phyloP scores from a whole-genome alignment of 2,113 vertebrate genomes.

The Taxidea taxus region DNA sequence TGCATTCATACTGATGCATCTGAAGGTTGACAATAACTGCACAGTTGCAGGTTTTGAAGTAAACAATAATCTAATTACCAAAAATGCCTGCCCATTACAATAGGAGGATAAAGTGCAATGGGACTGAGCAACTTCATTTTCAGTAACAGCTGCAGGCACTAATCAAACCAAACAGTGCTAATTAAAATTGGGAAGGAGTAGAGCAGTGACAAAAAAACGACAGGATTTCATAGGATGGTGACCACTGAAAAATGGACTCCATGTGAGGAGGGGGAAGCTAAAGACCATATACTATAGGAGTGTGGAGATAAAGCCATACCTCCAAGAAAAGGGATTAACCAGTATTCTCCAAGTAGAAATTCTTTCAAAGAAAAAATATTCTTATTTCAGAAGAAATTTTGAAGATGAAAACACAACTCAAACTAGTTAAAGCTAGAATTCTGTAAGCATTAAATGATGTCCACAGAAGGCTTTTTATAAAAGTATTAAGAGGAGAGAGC shows the following conservation, averaged over 20 bases:
- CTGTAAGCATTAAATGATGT: background rate
- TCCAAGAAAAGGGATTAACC: background rate
- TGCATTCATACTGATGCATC: slow-evolving; percentile 17
- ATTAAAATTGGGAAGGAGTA: slow-evolving; percentile 59
- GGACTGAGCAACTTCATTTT: slow-evolving; percentile 56
- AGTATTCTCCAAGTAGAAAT: background rate
- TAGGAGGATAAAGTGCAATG: slow-evolving; percentile 49
- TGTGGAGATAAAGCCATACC: background rate
- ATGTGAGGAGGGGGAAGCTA: background rate
- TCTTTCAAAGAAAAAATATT: background rate
- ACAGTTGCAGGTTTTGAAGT: slow-evolving; percentile 60
- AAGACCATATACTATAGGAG: background rate
- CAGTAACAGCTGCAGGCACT: slow-evolving; percentile 42
- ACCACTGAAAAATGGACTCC: background rate
- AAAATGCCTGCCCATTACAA: slow-evolving; percentile 47
- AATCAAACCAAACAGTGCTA: slow-evolving; percentile 67
- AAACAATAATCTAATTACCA: slow-evolving; percentile 72
- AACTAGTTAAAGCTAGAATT: background rate
- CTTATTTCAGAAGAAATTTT: background rate
- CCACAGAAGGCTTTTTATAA: background rate
- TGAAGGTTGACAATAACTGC: slow-evolving; percentile 45
- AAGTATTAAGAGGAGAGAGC: background rate
- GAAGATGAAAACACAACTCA: background rate
- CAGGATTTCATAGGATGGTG: background rate
- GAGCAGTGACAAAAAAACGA: background rate